These are phyloP conservation scores for Macrobrachium rosenbergii DNA, from an alignment of 1,140 invertebrate genomes.

Conservation along the genomic window DNA sequence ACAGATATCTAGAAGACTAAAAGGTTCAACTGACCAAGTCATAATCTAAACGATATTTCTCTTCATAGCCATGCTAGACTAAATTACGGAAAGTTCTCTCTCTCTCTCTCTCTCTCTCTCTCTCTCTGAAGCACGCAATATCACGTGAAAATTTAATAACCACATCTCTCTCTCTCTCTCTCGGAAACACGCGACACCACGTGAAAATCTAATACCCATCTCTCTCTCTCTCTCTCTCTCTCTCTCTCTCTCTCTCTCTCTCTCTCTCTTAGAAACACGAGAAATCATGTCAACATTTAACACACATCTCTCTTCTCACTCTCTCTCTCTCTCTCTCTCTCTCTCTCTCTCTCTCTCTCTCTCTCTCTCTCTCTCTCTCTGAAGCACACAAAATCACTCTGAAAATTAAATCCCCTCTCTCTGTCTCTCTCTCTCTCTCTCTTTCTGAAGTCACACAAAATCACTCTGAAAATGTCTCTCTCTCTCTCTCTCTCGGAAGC, in stretches of 20 bases:
- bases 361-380: slow-evolving; percentile 1
- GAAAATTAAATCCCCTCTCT: background rate
- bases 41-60: too few relatives aligned
- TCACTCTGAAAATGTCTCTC: background rate
- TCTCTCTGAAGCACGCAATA: too few relatives aligned
- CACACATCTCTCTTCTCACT: background rate
- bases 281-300: too few relatives aligned
- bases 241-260: slow-evolving; percentile 5
- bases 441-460: too few relatives aligned
- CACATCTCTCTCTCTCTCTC: background rate
- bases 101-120: too few relatives aligned
- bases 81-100: background rate
- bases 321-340: slow-evolving; percentile 1
- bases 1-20: too few relatives aligned
- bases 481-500: slow-evolving; percentile 6
- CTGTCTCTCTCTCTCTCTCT: background rate
- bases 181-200: background rate
- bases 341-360: slow-evolving; percentile 8
- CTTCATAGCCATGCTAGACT: too few relatives aligned
- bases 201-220: too few relatives aligned
- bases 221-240: slow-evolving; percentile 1
- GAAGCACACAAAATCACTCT: background rate
- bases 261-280: too few relatives aligned
- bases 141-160: too few relatives aligned
- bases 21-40: too few relatives aligned